Percentiles rank a stretch among this genome's conserved stretches.
Evolutionary conservation across 2,113 vertebrate species (phyloP).

Genomic region (Pampusana beccarii): DNA sequence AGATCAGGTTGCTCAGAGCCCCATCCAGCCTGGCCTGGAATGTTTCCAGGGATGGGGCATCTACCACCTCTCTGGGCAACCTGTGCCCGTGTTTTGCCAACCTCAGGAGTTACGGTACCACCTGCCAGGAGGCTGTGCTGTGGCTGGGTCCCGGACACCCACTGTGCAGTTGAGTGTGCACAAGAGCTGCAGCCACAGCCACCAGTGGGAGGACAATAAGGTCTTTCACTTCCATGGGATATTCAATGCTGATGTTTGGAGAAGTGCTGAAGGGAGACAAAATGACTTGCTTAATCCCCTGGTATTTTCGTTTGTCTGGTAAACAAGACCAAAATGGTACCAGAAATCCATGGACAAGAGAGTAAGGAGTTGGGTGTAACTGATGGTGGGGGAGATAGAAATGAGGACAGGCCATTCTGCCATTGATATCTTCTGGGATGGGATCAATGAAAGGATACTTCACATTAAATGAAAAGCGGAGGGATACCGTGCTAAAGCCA

Average conservation of each 20-base stretch:
- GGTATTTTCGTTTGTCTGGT: neutral
- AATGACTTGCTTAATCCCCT: neutral
- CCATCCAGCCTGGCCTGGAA: no score
- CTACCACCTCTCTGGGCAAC: no score
- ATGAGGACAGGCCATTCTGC: neutral
- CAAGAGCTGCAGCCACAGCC: neutral
- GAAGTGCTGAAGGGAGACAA: neutral
- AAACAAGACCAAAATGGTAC: neutral
- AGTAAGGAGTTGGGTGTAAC: neutral
- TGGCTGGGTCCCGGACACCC: neutral
- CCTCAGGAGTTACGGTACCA: neutral
- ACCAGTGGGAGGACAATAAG: neutral
- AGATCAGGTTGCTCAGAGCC: no score
- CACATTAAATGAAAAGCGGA: neutral
- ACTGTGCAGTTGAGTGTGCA: neutral
- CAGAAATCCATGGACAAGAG: neutral
- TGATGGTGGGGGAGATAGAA: fast-evolving
- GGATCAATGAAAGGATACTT: neutral
- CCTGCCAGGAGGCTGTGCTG: no score
- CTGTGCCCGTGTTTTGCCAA: no score
- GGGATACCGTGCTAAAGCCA: neutral
- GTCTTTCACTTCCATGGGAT: neutral
- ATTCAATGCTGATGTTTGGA: neutral
- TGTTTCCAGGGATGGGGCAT: no score
- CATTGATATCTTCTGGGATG: fast-evolving